Base-by-base conservation (phyloP, 2,888 invertebrate species). In the Andrena trimmerana region DNA sequence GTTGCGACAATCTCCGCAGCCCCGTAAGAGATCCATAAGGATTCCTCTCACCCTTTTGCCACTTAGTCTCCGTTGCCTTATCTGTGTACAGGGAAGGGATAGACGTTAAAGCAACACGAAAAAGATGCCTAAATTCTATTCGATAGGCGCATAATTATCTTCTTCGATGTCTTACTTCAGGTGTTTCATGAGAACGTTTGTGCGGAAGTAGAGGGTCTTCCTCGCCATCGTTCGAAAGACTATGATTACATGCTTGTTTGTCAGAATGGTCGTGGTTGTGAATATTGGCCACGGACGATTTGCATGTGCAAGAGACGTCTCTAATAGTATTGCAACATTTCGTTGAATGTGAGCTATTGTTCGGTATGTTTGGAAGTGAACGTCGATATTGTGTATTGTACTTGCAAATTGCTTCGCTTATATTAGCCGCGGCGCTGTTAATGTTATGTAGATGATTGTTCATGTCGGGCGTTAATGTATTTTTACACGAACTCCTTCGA, bases 11-110 rank as follows among this genome's bases (percentile, higher is more conserved):
- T 92, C 93, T 62, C 93, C 90, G 42, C 93, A 93, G 27, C 93
- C 91, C 81, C 90, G 91, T 50, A 94, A 72, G 66, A 94, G 85
- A 72, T 93, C 93, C 85, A 92, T 87, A 36, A 94, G 83, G 33
- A 93, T 87, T 5, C 90, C 91, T 72, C 93, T 87, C 0, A 93
- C 92, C 59, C 79, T 91, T 87, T 90, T 93, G 1, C 92, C 93
- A n/a, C 89, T 90, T n/a, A 88, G 81, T 80, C 90, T 92, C 83
- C 91, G 88, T 73, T 92, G 92, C 81, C 90, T 90, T 0, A 76
- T 84, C 93, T 93, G 68, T 10, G 33, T 29, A 74, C 0, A 68
- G 54, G 33, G 42, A 42, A 57, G 29, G 66, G 62, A 77, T 52
- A 83, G 31, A 52, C 16, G 29, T 54, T 67, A 57, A 6, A 66